Base-by-base conservation (phyloP, 2,113 vertebrate species). In the Lepisosteus osseus region DNA sequence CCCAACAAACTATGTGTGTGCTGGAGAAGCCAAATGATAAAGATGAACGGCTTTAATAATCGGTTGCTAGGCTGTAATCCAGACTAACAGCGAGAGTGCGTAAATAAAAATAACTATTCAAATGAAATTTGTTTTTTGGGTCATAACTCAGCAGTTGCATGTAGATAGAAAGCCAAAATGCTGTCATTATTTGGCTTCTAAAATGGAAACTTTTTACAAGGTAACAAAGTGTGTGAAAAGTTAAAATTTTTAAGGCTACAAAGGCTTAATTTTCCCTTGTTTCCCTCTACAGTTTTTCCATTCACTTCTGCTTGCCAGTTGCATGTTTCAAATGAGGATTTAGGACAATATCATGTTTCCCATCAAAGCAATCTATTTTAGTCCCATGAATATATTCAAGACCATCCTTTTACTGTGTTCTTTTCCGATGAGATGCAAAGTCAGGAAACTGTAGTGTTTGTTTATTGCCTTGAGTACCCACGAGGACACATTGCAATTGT, bases 181-280 rank as follows among this genome's bases (percentile, higher is more conserved):
- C n/a, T 76, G 65, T 61, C 42, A 68, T 72, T 7, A 66, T n/a
- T 72, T 72, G 63, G 73, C 71, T 62, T 66, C 51, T 67, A 13
- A 64, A 76, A 77, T 55, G 42, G 69, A 80, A 81, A 75, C 65
- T 2, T 67, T 70, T 45, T 42, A 68, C 54, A 57, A 72, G 67
- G 41, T 77, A 57, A 57, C 12, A 73, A 71, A 74, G 66, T 70
- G 71, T 75, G 70, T 77, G 73, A 80, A 77, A 76, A 70, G 69
- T 72, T 74, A 47, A 78, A 62, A 61, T 74, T 65, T n/a, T 72
- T 29, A 73, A 77, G 83, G 74, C 63, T 61, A 61, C 63, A 47
- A 72, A 14, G 9, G 40, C 61, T 51, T 61, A 7, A 65, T 79
- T 80, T 79, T 72, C 69, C 72, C 59, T 65, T 55, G 68, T 79